Evolutionary conservation across 2,113 vertebrate species (phyloP), one percentile per base, ranked within the genome.

Genomic region (Falcunculus frontatus): DNA sequence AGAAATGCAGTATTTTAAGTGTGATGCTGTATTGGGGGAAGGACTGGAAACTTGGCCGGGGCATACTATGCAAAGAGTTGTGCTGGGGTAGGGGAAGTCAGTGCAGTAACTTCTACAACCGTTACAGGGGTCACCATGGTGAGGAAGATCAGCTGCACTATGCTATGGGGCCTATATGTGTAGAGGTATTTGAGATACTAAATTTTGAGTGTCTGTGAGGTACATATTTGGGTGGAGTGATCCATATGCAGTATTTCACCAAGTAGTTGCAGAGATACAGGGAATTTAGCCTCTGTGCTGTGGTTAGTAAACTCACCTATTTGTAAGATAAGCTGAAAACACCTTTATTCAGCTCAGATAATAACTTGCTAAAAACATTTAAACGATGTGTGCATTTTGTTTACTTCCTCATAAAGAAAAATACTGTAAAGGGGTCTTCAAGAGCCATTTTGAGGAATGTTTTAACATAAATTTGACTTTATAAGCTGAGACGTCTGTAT

Each of bases 111-210:
- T 90, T 90, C 37, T 76, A 18, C 35, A 47, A 7, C 35, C 1
- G 5, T 53, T 79, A 7, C 0, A 0, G 41, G 49, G 7, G 14
- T 56, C 60, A 21, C n/a, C 4, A 1, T 39, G 49, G 49, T 53
- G n/a, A 79, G 39, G 35, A 60, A 12, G 21, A 46, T 93, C 4
- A 9, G 29, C 35, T 87, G 35, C 67, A 11, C 37, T 25, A 0
- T 50, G 14, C 33, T 35, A 0, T 47, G 41, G 18, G 9, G 12
- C 11, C 4, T 13, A 0, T 32, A 7, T 53, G 13, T 62, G 13
- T n/a, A 37, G 69, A 52, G 29, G 16, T 39, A 26, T 74, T 85
- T 53, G 74, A 68, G 41, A 33, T 50, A 18, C 10, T 79, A 12
- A 20, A 0, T 4, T 3, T 20, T 64, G 37, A 63, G 16, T 37